phyloP scores from a whole-genome alignment of 2,113 vertebrate genomes.

The Hassar affinis region DNA sequence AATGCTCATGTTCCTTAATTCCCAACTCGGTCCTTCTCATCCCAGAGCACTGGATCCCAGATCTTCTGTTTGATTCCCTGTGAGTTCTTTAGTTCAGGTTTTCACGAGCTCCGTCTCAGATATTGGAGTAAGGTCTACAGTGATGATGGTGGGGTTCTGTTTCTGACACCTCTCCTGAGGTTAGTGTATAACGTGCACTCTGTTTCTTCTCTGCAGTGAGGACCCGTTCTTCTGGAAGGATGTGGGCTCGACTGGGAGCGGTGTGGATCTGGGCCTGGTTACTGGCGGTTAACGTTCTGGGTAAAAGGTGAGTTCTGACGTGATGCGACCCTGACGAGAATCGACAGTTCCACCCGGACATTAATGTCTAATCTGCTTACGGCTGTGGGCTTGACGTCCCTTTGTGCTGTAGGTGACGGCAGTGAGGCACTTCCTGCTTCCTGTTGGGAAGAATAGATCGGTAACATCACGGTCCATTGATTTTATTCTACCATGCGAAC shows the following conservation, averaged over 20 bases:
- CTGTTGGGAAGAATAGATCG: not conserved
- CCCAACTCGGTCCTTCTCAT: too few species aligned
- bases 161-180: too few species aligned
- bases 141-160: not conserved
- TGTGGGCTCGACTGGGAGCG: constrained; percentile 80
- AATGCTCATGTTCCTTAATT: not conserved
- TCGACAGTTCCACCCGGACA: not conserved
- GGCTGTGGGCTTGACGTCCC: not conserved
- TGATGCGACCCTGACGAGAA: not conserved
- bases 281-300: constrained; percentile 73
- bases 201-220: constrained; percentile 22
- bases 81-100: not conserved
- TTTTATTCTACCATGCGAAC: not conserved
- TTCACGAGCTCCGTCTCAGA: not conserved
- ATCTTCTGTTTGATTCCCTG: not conserved
- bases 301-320: constrained; percentile 84
- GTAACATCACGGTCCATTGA: not conserved
- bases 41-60: not conserved
- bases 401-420: not conserved
- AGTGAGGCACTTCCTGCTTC: not conserved
- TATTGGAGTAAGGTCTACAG: not conserved
- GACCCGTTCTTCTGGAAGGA: constrained; percentile 76
- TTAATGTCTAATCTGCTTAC: not conserved
- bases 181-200: not conserved
- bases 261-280: constrained; percentile 85